Evolutionary conservation across 2,797 vertebrate species (phyloP).

Genomic region (Ceyx erithaca): DNA sequence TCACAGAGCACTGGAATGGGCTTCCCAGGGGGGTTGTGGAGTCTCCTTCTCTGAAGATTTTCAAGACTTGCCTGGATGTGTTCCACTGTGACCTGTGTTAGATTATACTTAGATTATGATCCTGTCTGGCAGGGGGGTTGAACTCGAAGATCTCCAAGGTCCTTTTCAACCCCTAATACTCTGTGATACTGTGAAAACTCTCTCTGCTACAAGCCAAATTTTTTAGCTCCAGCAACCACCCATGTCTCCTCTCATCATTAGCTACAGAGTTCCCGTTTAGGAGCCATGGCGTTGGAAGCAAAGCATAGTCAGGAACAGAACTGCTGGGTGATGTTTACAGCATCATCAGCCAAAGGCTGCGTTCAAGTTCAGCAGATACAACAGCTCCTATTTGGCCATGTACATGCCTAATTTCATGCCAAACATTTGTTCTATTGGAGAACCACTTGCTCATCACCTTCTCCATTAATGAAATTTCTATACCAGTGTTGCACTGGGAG

Average conservation of each 20-base stretch:
- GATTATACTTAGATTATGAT: too few relatives aligned
- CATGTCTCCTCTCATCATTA: background rate
- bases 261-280: background rate
- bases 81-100: too few relatives aligned
- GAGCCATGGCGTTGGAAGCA: background rate
- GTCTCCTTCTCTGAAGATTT: too few relatives aligned
- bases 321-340: background rate
- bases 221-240: background rate
- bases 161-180: too few relatives aligned
- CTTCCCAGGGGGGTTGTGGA: too few relatives aligned
- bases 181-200: background rate
- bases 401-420: slow-evolving; percentile 23
- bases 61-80: too few relatives aligned
- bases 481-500: background rate
- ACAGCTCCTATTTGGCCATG: background rate
- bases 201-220: background rate
- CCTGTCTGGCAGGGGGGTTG: too few relatives aligned
- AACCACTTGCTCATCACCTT: slow-evolving; percentile 27
- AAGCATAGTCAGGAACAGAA: background rate
- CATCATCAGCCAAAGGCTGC: background rate
- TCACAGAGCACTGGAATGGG: too few relatives aligned
- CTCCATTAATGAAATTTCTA: background rate
- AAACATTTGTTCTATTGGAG: slow-evolving; percentile 26
- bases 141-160: too few relatives aligned
- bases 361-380: slow-evolving; percentile 42